A percentile compares a stretch with the other conserved stretches of the same genome.
These are phyloP conservation scores for Trachelus troglodyta DNA, from an alignment of 2,888 invertebrate genomes.

Conservation along the genomic window DNA sequence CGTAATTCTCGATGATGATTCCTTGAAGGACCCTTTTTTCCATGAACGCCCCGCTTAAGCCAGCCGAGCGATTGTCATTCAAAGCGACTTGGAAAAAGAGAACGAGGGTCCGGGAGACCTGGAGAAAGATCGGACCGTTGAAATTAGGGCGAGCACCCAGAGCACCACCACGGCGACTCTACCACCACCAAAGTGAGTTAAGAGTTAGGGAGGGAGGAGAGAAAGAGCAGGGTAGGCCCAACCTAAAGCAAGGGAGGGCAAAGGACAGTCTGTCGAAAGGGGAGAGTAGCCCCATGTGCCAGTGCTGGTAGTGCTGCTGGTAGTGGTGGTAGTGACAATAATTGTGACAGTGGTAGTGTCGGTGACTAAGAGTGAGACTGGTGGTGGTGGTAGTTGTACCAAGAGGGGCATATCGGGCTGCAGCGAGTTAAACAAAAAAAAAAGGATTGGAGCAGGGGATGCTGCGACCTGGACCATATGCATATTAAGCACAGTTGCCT, in stretches of 20 bases:
- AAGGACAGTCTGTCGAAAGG: not conserved
- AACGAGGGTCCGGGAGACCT: constrained; percentile 9
- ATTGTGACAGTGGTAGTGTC: no score
- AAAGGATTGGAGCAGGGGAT: constrained; percentile 29
- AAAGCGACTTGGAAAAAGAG: constrained; percentile 39
- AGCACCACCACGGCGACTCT: constrained; percentile 18
- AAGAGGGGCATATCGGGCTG: no score
- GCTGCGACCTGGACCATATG: constrained; percentile 58
- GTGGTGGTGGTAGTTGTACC: no score
- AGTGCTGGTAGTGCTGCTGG: no score
- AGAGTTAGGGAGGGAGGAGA: constrained; percentile 20
- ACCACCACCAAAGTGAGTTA: constrained; percentile 20
- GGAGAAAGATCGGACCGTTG: constrained; percentile 55
- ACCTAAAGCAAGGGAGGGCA: constrained; percentile 19
- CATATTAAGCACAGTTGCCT: constrained; percentile 64
- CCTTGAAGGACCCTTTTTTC: no score
- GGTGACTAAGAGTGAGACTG: no score
- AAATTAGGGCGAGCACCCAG: constrained; percentile 50
- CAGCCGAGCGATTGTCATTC: constrained; percentile 58
- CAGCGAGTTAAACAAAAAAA: constrained; percentile 40
- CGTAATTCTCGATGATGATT: constrained; percentile 5
- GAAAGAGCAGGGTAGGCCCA: constrained; percentile 13
- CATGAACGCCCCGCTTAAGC: constrained; percentile 9
- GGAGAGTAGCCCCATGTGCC: no score
- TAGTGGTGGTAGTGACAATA: no score